Evolutionary conservation across 2,797 vertebrate species (phyloP).

Genomic region (Xiphorhynchus erythropygius): DNA sequence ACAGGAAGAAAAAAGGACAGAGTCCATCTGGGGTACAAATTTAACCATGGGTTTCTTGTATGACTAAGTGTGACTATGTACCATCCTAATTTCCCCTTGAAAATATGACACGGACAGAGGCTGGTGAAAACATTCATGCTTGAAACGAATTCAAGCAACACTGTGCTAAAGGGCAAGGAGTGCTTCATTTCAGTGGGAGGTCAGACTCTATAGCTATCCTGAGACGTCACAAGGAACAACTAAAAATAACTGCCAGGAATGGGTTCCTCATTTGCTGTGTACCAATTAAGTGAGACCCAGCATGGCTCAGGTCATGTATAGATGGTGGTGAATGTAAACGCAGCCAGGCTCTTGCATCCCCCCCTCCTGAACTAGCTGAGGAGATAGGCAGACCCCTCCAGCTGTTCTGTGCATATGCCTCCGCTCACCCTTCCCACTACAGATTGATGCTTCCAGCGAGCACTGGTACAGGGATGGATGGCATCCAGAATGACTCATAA

Average conservation of each 20-base stretch:
- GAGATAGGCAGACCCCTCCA: background rate
- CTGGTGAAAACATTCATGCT: background rate
- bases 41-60: background rate
- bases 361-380: background rate
- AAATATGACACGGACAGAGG: background rate
- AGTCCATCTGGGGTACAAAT: constrained; percentile 20
- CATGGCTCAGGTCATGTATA: background rate
- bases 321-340: background rate
- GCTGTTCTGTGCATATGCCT: constrained; percentile 34
- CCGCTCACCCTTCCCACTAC: background rate
- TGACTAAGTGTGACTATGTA: background rate
- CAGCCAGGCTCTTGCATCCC: background rate
- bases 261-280: background rate
- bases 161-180: constrained; percentile 16
- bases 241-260: constrained; percentile 6
- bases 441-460: constrained; percentile 41
- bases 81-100: background rate
- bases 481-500: constrained; percentile 67
- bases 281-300: background rate
- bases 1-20: constrained; percentile 16
- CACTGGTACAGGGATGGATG: background rate
- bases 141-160: background rate
- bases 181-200: constrained; percentile 1
- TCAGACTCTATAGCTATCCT: background rate
- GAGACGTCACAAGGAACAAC: background rate